phyloP scores from a whole-genome alignment of 2,888 invertebrate genomes.

The Euproctis similis region DNA sequence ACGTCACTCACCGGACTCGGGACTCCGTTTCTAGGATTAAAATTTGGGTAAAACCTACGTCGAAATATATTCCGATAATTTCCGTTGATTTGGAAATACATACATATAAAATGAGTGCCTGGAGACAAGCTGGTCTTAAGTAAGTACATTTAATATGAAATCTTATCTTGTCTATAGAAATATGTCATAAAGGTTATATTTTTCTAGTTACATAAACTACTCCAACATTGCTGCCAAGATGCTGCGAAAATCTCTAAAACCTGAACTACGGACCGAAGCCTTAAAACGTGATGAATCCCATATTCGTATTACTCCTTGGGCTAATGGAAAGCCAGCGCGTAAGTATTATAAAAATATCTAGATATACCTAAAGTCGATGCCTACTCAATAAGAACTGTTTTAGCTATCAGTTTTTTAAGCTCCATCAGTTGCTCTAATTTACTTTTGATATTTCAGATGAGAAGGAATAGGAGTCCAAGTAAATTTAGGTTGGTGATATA shows the following conservation, averaged over 20 bases:
- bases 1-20: too few relatives aligned
- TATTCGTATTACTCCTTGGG: conserved; percentile 91
- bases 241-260: conserved; percentile 86
- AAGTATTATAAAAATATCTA: conserved; percentile 62
- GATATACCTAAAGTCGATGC: too few relatives aligned
- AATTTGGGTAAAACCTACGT: too few relatives aligned
- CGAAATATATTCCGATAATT: too few relatives aligned
- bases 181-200: conserved; percentile 13
- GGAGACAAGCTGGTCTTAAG: conserved; percentile 91
- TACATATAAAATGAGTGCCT: conserved; percentile 80
- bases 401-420: not conserved
- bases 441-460: conserved; percentile 50
- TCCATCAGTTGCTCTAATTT: not conserved
- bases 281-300: conserved; percentile 83
- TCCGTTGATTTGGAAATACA: not conserved
- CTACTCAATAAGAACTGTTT: too few relatives aligned
- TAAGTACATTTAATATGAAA: conserved; percentile 56
- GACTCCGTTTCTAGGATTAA: too few relatives aligned
- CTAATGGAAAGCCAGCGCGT: conserved; percentile 91
- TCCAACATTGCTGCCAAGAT: conserved; percentile 94
- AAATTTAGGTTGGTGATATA: conserved; percentile 40
- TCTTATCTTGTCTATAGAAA: not conserved
- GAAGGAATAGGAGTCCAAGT: conserved; percentile 47
- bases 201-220: conserved; percentile 93
- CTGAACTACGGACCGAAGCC: conserved; percentile 83